Conservation (phyloP, 2,797 vertebrate genomes). For the Crenichthys baileyi region DNA sequence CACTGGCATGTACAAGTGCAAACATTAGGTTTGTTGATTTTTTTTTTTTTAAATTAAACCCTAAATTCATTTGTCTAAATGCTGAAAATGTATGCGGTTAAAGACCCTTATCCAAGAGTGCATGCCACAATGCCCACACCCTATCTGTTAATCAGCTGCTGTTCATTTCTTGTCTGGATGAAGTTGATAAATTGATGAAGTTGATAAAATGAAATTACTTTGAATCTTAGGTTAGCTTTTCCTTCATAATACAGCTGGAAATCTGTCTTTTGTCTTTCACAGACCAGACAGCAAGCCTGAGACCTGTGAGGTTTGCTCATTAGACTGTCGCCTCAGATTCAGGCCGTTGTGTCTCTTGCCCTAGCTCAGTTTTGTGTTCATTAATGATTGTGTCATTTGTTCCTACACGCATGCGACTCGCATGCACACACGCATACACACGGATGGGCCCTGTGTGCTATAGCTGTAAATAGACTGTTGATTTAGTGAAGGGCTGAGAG, state of each 20-base stretch:
- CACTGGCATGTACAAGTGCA: conserved; percentile 20
- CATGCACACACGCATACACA: conserved; percentile 7
- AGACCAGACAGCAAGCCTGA: conserved; percentile 23
- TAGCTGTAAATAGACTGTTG: conserved; percentile 75
- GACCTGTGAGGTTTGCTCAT: conserved; percentile 49
- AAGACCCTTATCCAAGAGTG: conserved; percentile 41
- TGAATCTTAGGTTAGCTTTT: conserved; percentile 19
- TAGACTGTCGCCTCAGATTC: conserved; percentile 47
- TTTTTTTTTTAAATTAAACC: not conserved
- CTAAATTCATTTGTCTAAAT: conserved; percentile 3
- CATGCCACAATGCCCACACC: conserved; percentile 44
- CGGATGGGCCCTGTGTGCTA: conserved; percentile 20
- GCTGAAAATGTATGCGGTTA: not conserved
- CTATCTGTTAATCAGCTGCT: conserved; percentile 40
- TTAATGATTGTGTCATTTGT: conserved; percentile 58
- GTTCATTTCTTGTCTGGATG: conserved; percentile 40
- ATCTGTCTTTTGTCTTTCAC: conserved; percentile 7
- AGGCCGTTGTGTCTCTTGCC: conserved; percentile 50
- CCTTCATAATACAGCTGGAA: conserved; percentile 22
- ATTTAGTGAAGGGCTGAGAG: conserved; percentile 67
- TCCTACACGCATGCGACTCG: conserved; percentile 17
- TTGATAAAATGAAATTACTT: conserved; percentile 56
- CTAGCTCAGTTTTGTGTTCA: conserved; percentile 54
- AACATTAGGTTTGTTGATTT: not conserved
- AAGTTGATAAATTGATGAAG: conserved; percentile 50